Percentiles rank a stretch among this genome's conserved stretches.
These are phyloP conservation scores for Silvanus unidentatus DNA, from an alignment of 2,888 invertebrate genomes.

Conservation along the genomic window DNA sequence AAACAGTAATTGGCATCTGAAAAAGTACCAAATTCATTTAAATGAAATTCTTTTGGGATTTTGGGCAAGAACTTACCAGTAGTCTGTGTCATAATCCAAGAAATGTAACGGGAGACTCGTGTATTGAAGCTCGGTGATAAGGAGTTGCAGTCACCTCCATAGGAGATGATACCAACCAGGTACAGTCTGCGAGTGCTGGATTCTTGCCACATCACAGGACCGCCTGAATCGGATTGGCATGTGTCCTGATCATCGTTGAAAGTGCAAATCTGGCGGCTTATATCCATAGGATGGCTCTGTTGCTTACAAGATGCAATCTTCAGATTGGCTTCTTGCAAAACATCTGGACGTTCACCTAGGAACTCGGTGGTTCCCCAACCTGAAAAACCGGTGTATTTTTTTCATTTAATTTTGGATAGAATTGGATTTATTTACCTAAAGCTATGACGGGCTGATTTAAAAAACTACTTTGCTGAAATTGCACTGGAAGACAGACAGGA, in stretches of 20 bases:
- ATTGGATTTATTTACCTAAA: slow-evolving; percentile 12
- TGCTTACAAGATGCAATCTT: slow-evolving; percentile 35
- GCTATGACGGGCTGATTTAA: slow-evolving; percentile 11
- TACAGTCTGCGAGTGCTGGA: slow-evolving; percentile 37
- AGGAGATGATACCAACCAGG: slow-evolving; percentile 52
- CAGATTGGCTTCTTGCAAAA: slow-evolving; percentile 49
- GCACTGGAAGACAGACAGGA: slow-evolving; percentile 20
- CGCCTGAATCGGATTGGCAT: slow-evolving; percentile 30
- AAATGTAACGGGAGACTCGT: slow-evolving; percentile 49
- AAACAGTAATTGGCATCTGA: slow-evolving; percentile 36
- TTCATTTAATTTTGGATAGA: not conserved
- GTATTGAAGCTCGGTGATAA: slow-evolving; percentile 51
- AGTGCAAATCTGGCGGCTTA: slow-evolving; percentile 30
- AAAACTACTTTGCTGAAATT: slow-evolving; percentile 10
- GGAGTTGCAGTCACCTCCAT: slow-evolving; percentile 51
- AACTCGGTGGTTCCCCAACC: slow-evolving; percentile 57
- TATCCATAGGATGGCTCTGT: slow-evolving; percentile 46
- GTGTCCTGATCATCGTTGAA: slow-evolving; percentile 21
- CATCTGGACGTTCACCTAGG: slow-evolving; percentile 48
- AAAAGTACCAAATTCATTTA: slow-evolving; percentile 14
- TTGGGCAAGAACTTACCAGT: too few species aligned
- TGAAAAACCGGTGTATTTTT: slow-evolving; percentile 31
- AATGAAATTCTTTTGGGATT: not conserved
- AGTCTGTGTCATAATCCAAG: slow-evolving; percentile 48
- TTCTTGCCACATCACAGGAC: slow-evolving; percentile 45